Evolutionary conservation across 2,888 invertebrate genomes (phyloP), one percentile per base, ranked within the genome.

Genomic region (Endotricha flammealis): DNA sequence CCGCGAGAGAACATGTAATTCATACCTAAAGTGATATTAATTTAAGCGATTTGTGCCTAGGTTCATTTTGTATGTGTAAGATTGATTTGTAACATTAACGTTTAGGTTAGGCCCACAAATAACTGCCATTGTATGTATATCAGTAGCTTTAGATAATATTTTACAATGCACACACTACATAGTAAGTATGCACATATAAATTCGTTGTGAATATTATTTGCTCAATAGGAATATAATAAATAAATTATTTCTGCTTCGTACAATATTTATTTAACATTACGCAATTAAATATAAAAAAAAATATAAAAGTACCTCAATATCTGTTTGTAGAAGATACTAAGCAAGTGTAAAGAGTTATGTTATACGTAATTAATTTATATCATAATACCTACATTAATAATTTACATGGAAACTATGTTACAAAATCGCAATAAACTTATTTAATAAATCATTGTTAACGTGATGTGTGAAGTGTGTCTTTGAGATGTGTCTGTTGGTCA

Each of bases 11-110:
- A 48, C 50, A 40, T 48, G 44, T 59, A 51, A 60, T 63, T 67
- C 66, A 57, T 76, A 77, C 70, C 61, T 69, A 72, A 76, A 81
- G 85, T 85, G 85, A 86, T 86, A 85, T 80, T 85, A 85, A 79
- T 76, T 80, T 83, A 82, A 80, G 82, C 70, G 62, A 67, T 70
- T 72, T 63, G 52, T 59, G 61, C 64, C n/a, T 78, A 76, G 71
- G 71, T 80, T 80, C 76, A 73, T 78, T 74, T 72, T 77, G 74
- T 74, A 66, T 66, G 69, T 54, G 63, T 67, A 68, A 48, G 57
- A 57, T 57, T 49, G 49, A 45, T 58, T 49, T 48, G 46, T 53
- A 46, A 35, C 38, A 43, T 47, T 48, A 50, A 48, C 44, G 50
- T 41, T 42, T 60, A 46, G 42, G 48, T n/a, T 60, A 59, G 53